phyloP scores from a whole-genome alignment of 2,113 vertebrate species.

The Marmota monax region DNA sequence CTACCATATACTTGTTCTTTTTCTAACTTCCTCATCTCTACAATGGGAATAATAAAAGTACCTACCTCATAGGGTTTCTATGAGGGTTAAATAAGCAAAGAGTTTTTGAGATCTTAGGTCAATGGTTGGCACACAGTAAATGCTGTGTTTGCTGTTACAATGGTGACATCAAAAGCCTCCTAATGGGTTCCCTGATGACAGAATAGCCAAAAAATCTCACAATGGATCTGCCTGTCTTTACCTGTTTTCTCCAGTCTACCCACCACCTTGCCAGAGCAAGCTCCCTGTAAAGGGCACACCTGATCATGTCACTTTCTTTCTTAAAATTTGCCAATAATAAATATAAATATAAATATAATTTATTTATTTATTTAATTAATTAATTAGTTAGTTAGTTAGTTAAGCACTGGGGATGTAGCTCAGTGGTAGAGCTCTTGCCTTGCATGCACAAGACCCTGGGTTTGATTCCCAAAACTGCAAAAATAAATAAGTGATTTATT shows the following conservation, averaged over 20 bases:
- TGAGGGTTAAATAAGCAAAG: background rate
- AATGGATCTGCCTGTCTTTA: background rate
- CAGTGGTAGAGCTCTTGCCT: background rate
- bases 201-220: background rate
- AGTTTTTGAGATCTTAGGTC: slow-evolving; percentile 2
- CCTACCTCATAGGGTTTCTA: background rate
- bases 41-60: slow-evolving; percentile 32
- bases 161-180: background rate
- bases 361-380: too few species aligned
- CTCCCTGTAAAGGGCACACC: background rate
- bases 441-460: background rate
- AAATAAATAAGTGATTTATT: background rate
- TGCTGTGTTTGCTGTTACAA: background rate
- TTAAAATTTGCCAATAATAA: background rate
- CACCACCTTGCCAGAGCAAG: background rate
- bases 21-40: slow-evolving; percentile 36
- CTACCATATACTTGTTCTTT: background rate
- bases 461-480: background rate
- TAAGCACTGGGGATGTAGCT: background rate
- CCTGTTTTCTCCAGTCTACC: background rate
- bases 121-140: background rate
- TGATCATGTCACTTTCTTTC: background rate
- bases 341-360: too few species aligned
- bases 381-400: too few species aligned
- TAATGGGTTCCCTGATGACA: background rate